These are phyloP conservation scores for Papilio polytes DNA, from an alignment of 1,140 invertebrate species.

Conservation along the genomic window DNA sequence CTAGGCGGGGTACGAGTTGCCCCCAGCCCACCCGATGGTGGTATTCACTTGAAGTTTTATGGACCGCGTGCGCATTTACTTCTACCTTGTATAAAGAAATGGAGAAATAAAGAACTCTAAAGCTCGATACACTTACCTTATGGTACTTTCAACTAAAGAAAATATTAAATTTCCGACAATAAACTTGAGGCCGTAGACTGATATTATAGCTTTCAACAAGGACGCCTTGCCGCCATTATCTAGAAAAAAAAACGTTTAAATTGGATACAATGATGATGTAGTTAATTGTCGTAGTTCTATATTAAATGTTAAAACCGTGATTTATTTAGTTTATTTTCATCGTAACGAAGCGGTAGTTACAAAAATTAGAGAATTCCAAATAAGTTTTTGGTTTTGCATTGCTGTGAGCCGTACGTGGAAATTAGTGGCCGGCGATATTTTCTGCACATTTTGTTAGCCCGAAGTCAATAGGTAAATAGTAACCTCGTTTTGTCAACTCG, in stretches of 20 bases:
- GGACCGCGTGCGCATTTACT: not conserved
- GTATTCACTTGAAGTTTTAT: no score
- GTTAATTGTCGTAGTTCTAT: no score
- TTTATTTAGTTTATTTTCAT: no score
- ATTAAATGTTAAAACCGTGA: no score
- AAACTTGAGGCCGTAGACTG: constrained; percentile 64
- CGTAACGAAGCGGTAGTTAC: no score
- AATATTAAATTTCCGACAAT: constrained; percentile 63
- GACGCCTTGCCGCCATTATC: constrained; percentile 66
- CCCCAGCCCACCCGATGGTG: no score
- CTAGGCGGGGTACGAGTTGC: no score
- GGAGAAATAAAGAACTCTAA: not conserved
- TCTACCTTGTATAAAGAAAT: not conserved
- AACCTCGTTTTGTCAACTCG: constrained; percentile 59
- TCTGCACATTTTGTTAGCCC: no score
- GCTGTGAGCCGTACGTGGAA: no score
- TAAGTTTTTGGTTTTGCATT: no score
- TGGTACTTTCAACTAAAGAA: constrained; percentile 53
- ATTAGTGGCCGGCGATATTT: no score
- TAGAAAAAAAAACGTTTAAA: constrained; percentile 48
- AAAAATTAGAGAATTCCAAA: no score
- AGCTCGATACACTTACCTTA: constrained; percentile 54
- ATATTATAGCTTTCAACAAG: constrained; percentile 61
- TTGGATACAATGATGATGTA: not conserved
- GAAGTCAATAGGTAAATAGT: not conserved